Evolutionary conservation across 92 coral and sea anemone species (phyloP), one percentile per base, ranked within the genome.

Genomic region (Phenganax marumi): DNA sequence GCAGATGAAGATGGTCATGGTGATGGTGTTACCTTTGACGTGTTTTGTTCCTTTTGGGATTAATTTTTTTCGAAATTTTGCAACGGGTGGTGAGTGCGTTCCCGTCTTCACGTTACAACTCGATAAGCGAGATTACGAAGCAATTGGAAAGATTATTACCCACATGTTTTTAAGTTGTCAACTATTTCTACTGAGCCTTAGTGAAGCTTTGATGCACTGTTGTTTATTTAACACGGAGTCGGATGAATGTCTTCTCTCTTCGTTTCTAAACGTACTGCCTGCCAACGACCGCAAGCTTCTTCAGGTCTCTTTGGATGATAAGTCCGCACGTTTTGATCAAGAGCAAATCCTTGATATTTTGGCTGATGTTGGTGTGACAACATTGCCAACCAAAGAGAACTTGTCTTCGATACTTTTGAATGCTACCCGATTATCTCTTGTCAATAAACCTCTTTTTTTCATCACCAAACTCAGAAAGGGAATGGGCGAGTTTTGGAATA

Each of bases 401-500:
- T 25, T 86, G 24, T 51, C 70, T 43, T 51, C 85, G 47, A 79
- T 76, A 10, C 79, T 86, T 14, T 54, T 89, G 64, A 68, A 87
- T 84, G 93, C 86, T 24, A 75, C 91, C 46, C 76, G 72, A 12
- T 75, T 88, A 58, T 79, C 84, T 51, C 85, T 90, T 10, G 52
- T 88, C 47, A 43, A 86, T 10, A 90, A 85, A 73, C 93, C 89
- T 25, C 89, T 68, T 52, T 72, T 85, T 68, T 85, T 80, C 77
- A 85, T 90, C 55, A 80, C 68, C 53, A 85, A 85, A 73, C 66
- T 85, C 65, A 50, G 82, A 66, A 80, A 90, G 83, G 91, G 91
- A 50, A 90, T 88, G 89, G 88, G 90, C 16, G 39, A 76, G 12
- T 90, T 84, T 68, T 90, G 93, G 93, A 50, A 84, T 46, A 80